Base-by-base conservation (phyloP, 1,140 invertebrate species). In the Tetranychus urticae region DNA sequence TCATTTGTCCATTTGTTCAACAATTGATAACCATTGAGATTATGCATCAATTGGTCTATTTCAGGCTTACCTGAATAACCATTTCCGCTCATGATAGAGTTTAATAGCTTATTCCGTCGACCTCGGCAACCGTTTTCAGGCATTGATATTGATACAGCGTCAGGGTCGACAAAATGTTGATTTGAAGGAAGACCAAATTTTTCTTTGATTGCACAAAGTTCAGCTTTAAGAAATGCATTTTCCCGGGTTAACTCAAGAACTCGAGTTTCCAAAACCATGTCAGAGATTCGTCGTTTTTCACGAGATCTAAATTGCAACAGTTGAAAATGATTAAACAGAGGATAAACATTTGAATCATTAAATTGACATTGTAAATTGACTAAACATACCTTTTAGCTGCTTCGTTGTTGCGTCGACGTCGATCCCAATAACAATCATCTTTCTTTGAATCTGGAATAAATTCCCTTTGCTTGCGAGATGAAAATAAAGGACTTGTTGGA, bases 361-460 rank as follows among this genome's bases (percentile, higher is more conserved):
- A 42, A 58, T 23, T 23, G 23, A 23, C 23, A 47, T 47, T 48
- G 23, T 31, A 47, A 46, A 48, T 23, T 23, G 23, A 23, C 23
- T 23, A 23, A 23, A 33, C 42, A 45, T 23, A 37, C 5, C 90
- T 75, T 70, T 92, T 89, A 36, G 89, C 92, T 0, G 92, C 87
- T 71, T 96, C 91, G 72, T 97, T 97, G 74, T 97, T 97, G 39
- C 90, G 79, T 48, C 89, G 77, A 48, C 92, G 77, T 37, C 91
- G 78, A 72, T 96, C 90, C 92, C 92, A 97, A 73, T 97, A 97
- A 66, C 84, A 87, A 66, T 93, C 87, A 68, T 97, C 91, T 71
- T 97, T 97, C 69, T 91, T 92, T 71, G 83, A 89, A 68, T 96
- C 91, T 0, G 91, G 91, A 58, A 93, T 94, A 72, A 96, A 96